Conservation (phyloP, 2,888 invertebrate species). For the Pteria penguin region DNA sequence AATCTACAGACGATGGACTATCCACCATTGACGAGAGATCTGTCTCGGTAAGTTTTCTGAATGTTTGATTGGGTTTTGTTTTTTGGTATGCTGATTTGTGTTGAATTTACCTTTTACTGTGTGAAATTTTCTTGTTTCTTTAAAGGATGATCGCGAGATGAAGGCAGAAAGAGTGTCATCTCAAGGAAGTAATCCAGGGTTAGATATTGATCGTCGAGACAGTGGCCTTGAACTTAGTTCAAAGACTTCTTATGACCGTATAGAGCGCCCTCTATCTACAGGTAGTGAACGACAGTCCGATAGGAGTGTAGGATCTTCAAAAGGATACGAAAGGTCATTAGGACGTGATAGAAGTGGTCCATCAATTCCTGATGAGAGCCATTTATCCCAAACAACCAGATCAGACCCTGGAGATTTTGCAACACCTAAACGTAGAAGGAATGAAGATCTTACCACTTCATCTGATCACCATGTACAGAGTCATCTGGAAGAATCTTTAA, state of each 20-base stretch:
- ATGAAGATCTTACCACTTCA: constrained; percentile 1
- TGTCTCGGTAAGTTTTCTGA: constrained; percentile 54
- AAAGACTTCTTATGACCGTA: neutral
- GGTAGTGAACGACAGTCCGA: constrained; percentile 7
- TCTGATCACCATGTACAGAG: constrained; percentile 22
- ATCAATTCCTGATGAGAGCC: constrained; percentile 10
- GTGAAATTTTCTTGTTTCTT: no score
- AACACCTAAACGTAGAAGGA: constrained; percentile 30
- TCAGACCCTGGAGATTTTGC: constrained; percentile 58
- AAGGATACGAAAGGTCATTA: neutral
- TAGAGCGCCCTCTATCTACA: neutral
- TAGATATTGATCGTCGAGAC: constrained; percentile 6
- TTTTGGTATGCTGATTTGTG: no score
- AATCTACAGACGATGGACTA: constrained; percentile 46
- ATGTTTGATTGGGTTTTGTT: neutral
- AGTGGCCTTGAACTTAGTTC: constrained; percentile 22
- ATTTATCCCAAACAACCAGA: constrained; percentile 38
- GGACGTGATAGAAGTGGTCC: neutral
- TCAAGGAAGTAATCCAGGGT: constrained; percentile 9
- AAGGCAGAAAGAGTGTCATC: constrained; percentile 5
- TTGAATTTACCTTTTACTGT: no score
- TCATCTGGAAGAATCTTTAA: neutral
- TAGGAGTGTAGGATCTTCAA: constrained; percentile 3
- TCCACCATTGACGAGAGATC: constrained; percentile 71
- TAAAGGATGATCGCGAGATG: constrained; percentile 20